Evolutionary conservation across 2,888 invertebrate genomes (phyloP), one percentile per base, ranked within the genome.

Genomic region (Serripes groenlandicus): DNA sequence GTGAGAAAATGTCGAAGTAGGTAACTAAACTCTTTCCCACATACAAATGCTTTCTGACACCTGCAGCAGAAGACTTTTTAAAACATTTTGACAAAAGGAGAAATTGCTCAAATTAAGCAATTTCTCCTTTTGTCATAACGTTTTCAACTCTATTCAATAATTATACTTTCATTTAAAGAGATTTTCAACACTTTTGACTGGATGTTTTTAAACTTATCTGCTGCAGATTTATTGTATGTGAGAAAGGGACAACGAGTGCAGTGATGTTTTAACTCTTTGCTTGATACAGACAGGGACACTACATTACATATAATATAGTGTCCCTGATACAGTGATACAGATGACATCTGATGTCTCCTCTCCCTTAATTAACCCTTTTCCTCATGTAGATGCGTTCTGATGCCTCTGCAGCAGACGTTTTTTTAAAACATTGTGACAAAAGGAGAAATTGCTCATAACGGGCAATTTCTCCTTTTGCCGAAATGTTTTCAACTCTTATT

Each of bases 1-100:
- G 64, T 76, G 79, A 73, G 30, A 83, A 79, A 79, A 60, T 83
- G 35, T 54, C 75, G 15, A 83, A 74, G 74, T 74, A 74, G 62
- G 74, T 74, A 74, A 56, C 37, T 56, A 15, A 56, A 56, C 18
- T n/a, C 56, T 56, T 56, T 56, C 5, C 56, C 56, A n/a, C 42
- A 42, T 15, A 42, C 7, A 11, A 7, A 7, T 7, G 42, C 7
- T 15, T 42, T 42, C 15, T 42, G 15, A 42, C 42, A 15, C 7
- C 42, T 15, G 42, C 7, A 15, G 15, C 7, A 42, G 42, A 42
- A 42, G 42, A 7, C 42, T 15, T 42, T 42, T 42, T 7, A 42
- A 42, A 42, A 42, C 42, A 42, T 42, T 42, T 7, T 42, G 42
- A 15, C 9, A 42, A 42, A 42, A 42, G 42, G 15, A 42, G 42